These are phyloP conservation scores for Nephrotoma guestfalica DNA, from an alignment of 2,888 invertebrate species.

Conservation along the genomic window DNA sequence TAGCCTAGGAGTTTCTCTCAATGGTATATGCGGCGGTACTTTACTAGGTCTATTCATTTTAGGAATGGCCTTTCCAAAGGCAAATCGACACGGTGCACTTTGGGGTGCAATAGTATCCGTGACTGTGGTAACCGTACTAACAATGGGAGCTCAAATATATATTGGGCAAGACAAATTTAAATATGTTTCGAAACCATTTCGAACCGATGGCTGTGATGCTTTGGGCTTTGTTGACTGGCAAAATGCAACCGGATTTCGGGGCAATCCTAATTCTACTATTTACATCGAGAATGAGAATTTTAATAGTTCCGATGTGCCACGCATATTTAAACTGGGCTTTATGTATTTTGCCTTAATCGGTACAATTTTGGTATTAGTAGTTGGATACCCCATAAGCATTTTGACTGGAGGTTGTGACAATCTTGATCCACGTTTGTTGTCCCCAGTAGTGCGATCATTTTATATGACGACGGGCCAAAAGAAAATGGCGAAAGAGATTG, in stretches of 20 bases:
- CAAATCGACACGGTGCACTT: conserved; percentile 43
- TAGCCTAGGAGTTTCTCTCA: conserved; percentile 45
- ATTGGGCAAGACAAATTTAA: conserved; percentile 19
- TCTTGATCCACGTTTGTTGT: conserved; percentile 13
- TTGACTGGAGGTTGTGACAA: conserved; percentile 27
- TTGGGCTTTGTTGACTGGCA: not conserved
- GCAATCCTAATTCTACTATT: not conserved
- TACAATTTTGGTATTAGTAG: conserved; percentile 39
- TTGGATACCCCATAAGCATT: conserved; percentile 47
- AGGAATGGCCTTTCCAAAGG: conserved; percentile 51
- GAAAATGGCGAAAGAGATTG: not conserved
- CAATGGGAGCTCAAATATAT: conserved; percentile 38
- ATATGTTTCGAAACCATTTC: conserved; percentile 11
- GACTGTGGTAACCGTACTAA: conserved; percentile 35
- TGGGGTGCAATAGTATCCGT: conserved; percentile 38
- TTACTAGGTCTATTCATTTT: conserved; percentile 50
- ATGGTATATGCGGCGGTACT: conserved; percentile 51
- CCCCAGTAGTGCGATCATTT: conserved; percentile 9
- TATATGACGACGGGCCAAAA: not conserved
- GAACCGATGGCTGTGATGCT: conserved; percentile 14
- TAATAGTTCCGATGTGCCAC: not conserved
- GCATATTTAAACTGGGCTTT: conserved; percentile 45
- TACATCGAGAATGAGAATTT: not conserved
- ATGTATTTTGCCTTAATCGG: conserved; percentile 56
- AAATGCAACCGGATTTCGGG: not conserved